A percentile compares a stretch with the other conserved stretches of the same genome.
Conservation (phyloP, 1,140 invertebrate species). For the Sesamia nonagrioides region DNA sequence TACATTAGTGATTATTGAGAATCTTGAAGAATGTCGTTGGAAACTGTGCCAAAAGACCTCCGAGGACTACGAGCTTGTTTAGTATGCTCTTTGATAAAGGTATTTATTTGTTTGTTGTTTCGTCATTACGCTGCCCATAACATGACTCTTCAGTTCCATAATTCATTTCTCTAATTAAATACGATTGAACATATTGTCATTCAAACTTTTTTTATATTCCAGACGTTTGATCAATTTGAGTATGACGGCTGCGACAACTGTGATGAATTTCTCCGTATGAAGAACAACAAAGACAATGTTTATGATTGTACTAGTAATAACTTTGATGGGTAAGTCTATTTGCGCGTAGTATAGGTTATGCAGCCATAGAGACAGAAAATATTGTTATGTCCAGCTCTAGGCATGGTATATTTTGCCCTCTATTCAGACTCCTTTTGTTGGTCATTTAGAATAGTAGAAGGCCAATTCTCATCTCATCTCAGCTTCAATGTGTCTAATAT, state of each 20-base stretch:
- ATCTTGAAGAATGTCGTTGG: conserved; percentile 88
- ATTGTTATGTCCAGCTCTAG: no score
- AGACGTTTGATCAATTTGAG: conserved; percentile 99
- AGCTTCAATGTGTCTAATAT: no score
- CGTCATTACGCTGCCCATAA: background rate
- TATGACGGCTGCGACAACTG: conserved; percentile 99
- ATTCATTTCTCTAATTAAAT: background rate
- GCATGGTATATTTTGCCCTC: no score
- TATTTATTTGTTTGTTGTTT: conserved; percentile 78
- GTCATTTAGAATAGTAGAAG: no score
- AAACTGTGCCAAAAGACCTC: conserved; percentile 96
- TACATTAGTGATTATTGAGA: background rate
- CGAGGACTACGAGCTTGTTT: conserved; percentile 96
- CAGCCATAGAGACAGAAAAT: background rate
- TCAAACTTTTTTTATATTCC: conserved; percentile 62
- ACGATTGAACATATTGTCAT: background rate
- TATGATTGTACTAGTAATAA: conserved; percentile 99
- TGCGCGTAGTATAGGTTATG: background rate
- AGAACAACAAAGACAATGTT: conserved; percentile 97
- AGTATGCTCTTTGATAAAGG: conserved; percentile 98
- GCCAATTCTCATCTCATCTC: no score
- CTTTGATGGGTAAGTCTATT: conserved; percentile 95
- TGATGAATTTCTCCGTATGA: conserved; percentile 97
- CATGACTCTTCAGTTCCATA: background rate
- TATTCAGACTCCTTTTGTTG: no score